Base-by-base conservation (phyloP, 2,888 invertebrate species). In the Anoplius nigerrimus region DNA sequence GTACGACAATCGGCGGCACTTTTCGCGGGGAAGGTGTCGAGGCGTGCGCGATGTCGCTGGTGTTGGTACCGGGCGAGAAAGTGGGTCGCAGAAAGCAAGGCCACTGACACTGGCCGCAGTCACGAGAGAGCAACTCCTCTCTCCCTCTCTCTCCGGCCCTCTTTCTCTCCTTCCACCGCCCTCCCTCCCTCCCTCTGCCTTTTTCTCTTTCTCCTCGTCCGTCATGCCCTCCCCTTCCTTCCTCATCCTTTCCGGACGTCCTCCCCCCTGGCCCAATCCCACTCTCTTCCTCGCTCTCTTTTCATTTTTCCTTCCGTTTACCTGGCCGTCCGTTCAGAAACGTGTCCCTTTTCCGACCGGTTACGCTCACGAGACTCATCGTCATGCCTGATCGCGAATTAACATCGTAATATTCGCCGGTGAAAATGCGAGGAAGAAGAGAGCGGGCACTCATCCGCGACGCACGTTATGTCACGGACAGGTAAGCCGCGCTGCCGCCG, bases 21-120 rank as follows among this genome's bases (percentile, higher is more conserved):
- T 68, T 70, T 69, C 71, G 52, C 70, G 71, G 43, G 20, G 56
- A 59, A 69, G 61, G 62, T 55, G 57, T 22, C 62, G 52, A 57
- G 42, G 62, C 62, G 59, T 64, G 62, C 60, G 52, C 46, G 65
- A 24, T 57, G 21, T 57, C 45, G 57, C 20, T 27, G 43, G 60
- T 62, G 56, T 55, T 68, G 68, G 74, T 66, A 71, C 69, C 64
- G 71, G 59, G 66, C 76, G 84, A 80, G 87, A 87, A 88, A 88
- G 88, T 88, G 80, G 88, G 88, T 87, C 88, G 86, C 88, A 88
- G 88, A 88, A 88, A 88, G 88, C 86, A 88, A 88, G 88, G 88
- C 87, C 88, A 88, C 86, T 88, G 87, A 88, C 88, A 87, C 88
- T 87, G 84, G 78, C 78, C 78, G 77, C 72, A 68, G 53, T 53